Base-by-base conservation (phyloP, 2,113 vertebrate species). In the Phylloscopus trochiloides region DNA sequence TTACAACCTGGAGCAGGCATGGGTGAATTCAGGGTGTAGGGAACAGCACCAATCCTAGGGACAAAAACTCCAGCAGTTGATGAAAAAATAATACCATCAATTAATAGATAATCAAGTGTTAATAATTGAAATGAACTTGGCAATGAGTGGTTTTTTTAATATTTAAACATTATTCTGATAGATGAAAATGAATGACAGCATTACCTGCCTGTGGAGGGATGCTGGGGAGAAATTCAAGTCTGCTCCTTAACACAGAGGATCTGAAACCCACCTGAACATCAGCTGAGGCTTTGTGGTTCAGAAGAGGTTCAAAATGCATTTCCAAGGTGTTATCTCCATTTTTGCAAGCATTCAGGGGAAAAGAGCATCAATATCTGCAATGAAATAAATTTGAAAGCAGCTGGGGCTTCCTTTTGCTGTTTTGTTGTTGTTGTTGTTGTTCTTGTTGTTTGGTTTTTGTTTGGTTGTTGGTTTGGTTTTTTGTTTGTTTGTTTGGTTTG, bases 21-120 rank as follows among this genome's bases (percentile, higher is more conserved):
- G 48, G n/a, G 31, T 38, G 45, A 47, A 43, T 40, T 59, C 52
- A 12, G 48, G 1, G 4, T 21, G 26, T 7, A 9, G 22, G 43
- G 54, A 79, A 32, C 11, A 55, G 20, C 40, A 55, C 7, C 31
- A 88, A 21, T 58, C 45, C 79, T 42, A 22, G 48, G 29, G 42
- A 83, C 58, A 65, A 73, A 40, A 34, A 34, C 58, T 82, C 34
- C 74, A 76, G 58, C 78, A 50, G 55, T 83, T 86, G 78, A 93
- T 94, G 74, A 90, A 94, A 96, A 95, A 88, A 95, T 80, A 70
- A 92, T 94, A 73, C 54, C 62, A 93, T 72, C 81, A 83, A 90
- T 95, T 86, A 96, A 94, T 85, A 91, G 71, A 45, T 86, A 88
- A 92, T 93, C 78, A 83, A 80, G 71, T 80, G 75, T 92, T 95